Base-by-base conservation (phyloP, 2,113 vertebrate species). In the Oryzias woworae region DNA sequence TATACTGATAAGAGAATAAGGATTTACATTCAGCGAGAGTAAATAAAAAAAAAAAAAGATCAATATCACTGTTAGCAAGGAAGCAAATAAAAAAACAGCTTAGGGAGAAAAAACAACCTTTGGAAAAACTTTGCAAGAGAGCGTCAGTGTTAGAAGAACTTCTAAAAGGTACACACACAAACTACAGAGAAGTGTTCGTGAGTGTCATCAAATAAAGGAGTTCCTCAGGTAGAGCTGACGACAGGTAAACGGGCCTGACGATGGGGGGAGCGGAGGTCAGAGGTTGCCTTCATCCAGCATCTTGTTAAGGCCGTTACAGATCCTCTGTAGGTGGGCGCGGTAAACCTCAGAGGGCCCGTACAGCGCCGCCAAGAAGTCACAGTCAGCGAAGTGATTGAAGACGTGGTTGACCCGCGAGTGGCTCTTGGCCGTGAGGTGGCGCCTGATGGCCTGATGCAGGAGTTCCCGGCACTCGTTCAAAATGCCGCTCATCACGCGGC, bases 391-490 rank as follows among this genome's bases (percentile, higher is more conserved):
- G 84, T 94, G 96, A 80, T 95, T 93, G 81, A 98, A 98, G 75
- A 98, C 94, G 12, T 96, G 95, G 89, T 95, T 94, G 90, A 99
- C 93, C 36, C 97, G 94, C 1, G 93, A 89, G 73, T 98, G 97
- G 41, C 95, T 96, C 81, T 98, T 98, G 83, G 94, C 92, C 0
- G 95, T 96, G 69, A 98, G 93, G 87, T 98, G 97, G 1, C 92
- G 90, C 4, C 93, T 94, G 76, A 95, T 91, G 0, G 94, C 95
- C 84, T 96, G 94, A 87, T 95, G 97, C 71, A 98, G 92, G 58
- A 98, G 92, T 55, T 98, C 96, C 0, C 95, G 87, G 82, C 96
- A 98, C 78, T 98, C 96, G 0, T 90, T 94, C 15, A 99, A 89
- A 8, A 92, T 92, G 2, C 87, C 23, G 14, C 95, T 91, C 93